Base-by-base conservation (phyloP, 1,140 invertebrate genomes). In the Eubasilissa regina region DNA sequence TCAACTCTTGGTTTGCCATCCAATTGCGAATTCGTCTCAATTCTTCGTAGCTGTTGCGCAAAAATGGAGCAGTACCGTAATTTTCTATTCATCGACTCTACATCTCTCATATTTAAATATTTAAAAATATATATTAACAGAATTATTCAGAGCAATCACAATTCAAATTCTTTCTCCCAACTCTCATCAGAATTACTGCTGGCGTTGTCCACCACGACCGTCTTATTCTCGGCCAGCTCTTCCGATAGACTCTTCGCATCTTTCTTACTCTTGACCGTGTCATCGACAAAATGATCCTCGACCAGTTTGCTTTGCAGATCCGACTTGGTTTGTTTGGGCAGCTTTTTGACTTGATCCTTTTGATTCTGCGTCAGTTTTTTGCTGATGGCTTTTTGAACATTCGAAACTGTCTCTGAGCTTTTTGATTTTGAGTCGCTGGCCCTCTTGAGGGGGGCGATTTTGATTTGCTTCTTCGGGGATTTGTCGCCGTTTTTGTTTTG, bases 111-210 rank as follows among this genome's bases (percentile, higher is more conserved):
- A 35, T 35, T 35, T 35, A 35, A 35, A 35, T 35, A 35, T 35
- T 35, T 35, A 35, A 35, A n/a, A 35, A 35, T 35, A 35, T 35
- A 35, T 35, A 35, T 35, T 6, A 35, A 35, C 25, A 35, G 6
- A 35, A 35, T 35, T 35, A 35, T 35, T n/a, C 25, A 35, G 25
- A 35, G 25, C 25, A 35, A 35, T 35, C 25, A 35, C 25, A 73
- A 73, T 84, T 89, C 88, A 82, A 89, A 89, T 64, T 89, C 86
- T 66, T 89, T 89, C 75, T 89, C 89, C 89, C 89, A 89, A 81
- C 89, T 89, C 76, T 89, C 89, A 77, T 89, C 88, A 0, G 89
- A 89, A 83, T 89, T 89, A 0, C 87, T 87, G 80, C 89, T 89
- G 3, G 87, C 87, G 55, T 88, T 88, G 74, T 89, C 89, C 51